Evolutionary conservation across 2,888 invertebrate species (phyloP).

Genomic region (Aelia acuminata): DNA sequence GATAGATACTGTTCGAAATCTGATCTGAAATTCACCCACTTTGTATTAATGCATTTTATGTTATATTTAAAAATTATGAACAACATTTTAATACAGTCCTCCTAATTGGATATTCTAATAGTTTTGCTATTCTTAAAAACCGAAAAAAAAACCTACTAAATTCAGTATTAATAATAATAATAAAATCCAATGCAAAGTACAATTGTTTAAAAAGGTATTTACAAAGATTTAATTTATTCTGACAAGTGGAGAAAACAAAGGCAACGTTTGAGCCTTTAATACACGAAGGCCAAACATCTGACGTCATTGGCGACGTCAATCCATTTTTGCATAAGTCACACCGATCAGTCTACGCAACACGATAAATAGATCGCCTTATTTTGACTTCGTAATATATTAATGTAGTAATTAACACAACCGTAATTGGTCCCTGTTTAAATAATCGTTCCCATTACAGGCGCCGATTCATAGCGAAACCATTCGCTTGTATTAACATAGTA

Average conservation of each 20-base stretch:
- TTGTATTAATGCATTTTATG: too few relatives aligned
- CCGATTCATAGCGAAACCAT: not conserved
- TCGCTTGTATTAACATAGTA: not conserved
- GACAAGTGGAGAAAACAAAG: conserved; percentile 34
- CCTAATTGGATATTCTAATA: too few relatives aligned
- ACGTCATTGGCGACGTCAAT: not conserved
- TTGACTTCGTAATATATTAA: not conserved
- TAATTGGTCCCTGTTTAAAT: not conserved
- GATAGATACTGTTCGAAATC: too few relatives aligned
- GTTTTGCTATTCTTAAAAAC: too few relatives aligned
- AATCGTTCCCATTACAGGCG: not conserved
- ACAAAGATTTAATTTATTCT: not conserved
- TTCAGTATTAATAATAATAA: not conserved
- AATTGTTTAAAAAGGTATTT: not conserved
- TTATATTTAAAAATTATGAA: too few relatives aligned
- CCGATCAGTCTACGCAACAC: not conserved
- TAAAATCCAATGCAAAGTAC: not conserved
- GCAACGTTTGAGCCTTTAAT: not conserved
- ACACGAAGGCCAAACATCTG: conserved; percentile 1
- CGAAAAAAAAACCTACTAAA: too few relatives aligned
- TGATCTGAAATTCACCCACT: too few relatives aligned
- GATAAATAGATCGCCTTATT: not conserved
- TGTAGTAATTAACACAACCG: not conserved
- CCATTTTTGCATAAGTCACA: not conserved
- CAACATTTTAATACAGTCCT: too few relatives aligned